Percentiles rank a stretch among this genome's conserved stretches.
Conservation (phyloP, 2,888 invertebrate genomes). For the Phrixothrix hirtus region DNA sequence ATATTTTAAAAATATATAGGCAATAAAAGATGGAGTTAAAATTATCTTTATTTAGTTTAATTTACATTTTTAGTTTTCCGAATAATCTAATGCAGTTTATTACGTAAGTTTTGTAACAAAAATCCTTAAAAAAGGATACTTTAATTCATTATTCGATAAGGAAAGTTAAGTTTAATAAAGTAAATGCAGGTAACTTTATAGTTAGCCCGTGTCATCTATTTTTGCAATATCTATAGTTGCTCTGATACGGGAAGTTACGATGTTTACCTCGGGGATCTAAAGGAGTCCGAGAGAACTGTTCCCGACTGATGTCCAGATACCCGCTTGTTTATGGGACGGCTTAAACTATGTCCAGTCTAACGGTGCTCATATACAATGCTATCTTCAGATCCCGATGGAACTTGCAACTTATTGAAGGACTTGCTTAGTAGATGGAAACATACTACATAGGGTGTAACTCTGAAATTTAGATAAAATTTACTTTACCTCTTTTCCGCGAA, state of each 20-base stretch:
- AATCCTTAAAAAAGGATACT: too few species aligned
- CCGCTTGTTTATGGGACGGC: slow-evolving; percentile 57
- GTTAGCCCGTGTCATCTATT: slow-evolving; percentile 35
- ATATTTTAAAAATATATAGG: neutral
- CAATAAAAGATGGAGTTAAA: too few species aligned
- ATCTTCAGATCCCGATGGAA: slow-evolving; percentile 56
- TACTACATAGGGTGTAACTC: slow-evolving; percentile 31
- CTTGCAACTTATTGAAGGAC: slow-evolving; percentile 43
- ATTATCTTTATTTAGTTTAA: too few species aligned
- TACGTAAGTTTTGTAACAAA: neutral
- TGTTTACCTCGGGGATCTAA: slow-evolving; percentile 56
- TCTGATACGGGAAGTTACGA: slow-evolving; percentile 54
- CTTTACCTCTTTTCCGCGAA: neutral
- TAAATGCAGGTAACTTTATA: slow-evolving; percentile 27
- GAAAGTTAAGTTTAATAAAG: slow-evolving; percentile 12
- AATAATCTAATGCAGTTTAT: too few species aligned
- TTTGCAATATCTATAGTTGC: slow-evolving; percentile 43
- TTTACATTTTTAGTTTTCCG: too few species aligned
- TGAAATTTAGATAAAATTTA: neutral
- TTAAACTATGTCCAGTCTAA: slow-evolving; percentile 58
- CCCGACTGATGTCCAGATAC: slow-evolving; percentile 57
- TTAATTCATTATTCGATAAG: too few species aligned
- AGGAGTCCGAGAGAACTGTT: slow-evolving; percentile 46
- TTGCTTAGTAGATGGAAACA: slow-evolving; percentile 38
- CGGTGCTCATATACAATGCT: slow-evolving; percentile 58